Evolutionary conservation across 2,797 vertebrate genomes (phyloP).

Genomic region (Spinibarbus caldwelli): DNA sequence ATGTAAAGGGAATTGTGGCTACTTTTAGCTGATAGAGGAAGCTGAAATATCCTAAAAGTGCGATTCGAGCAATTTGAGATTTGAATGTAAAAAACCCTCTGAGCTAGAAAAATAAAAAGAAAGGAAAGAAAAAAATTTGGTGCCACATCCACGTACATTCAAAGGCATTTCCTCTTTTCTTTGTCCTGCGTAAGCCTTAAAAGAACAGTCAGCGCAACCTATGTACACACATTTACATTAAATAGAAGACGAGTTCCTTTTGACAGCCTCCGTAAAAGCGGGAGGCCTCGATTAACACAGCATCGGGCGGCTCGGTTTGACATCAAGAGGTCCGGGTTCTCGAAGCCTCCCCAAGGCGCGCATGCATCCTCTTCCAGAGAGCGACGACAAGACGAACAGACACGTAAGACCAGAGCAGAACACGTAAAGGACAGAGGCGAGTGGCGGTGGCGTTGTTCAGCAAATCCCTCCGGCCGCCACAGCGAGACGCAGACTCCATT

Average conservation of each 20-base stretch:
- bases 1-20: neutral
- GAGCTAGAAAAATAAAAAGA: neutral
- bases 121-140: slow-evolving; percentile 30
- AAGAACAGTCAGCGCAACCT: slow-evolving; percentile 63
- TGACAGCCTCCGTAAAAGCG: neutral
- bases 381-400: slow-evolving; percentile 45
- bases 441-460: neutral
- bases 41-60: neutral
- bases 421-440: slow-evolving; percentile 26
- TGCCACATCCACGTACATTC: slow-evolving; percentile 70
- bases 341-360: neutral
- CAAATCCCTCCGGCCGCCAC: slow-evolving; percentile 18
- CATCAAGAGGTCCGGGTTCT: slow-evolving; percentile 26
- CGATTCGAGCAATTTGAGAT: neutral
- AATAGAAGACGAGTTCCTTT: slow-evolving; percentile 67
- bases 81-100: neutral
- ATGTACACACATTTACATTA: slow-evolving; percentile 84
- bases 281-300: neutral
- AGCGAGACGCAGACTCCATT: slow-evolving; percentile 4
- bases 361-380: slow-evolving; percentile 55
- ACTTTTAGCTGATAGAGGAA: neutral
- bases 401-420: slow-evolving; percentile 55
- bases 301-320: neutral
- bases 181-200: slow-evolving; percentile 57
- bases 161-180: slow-evolving; percentile 52